A percentile compares a stretch with the other conserved stretches of the same genome.
phyloP scores from a whole-genome alignment of 37 sponge, comb jelly and placozoan species.

The Ephydatia muelleri region DNA sequence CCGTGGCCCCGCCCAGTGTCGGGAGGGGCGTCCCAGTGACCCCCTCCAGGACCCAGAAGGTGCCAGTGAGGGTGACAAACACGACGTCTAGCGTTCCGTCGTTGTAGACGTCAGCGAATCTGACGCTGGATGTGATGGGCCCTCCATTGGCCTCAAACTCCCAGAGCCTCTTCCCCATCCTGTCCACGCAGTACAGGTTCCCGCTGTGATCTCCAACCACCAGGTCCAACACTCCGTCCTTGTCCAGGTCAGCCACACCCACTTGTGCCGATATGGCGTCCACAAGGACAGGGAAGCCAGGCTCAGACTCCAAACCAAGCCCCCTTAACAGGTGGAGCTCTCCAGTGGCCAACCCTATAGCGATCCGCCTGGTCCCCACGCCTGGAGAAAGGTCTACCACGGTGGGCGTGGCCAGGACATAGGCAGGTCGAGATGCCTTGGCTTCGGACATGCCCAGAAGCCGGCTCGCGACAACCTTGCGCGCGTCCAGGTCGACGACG shows the following conservation, averaged over 20 bases:
- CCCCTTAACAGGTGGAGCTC: conserved; percentile 51
- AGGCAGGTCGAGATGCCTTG: conserved; percentile 55
- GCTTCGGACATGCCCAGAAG: conserved; percentile 47
- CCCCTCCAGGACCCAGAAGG: conserved; percentile 46
- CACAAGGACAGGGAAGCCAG: conserved; percentile 48
- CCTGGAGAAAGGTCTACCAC: conserved; percentile 24
- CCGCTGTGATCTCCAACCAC: conserved; percentile 74
- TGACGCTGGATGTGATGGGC: conserved; percentile 14
- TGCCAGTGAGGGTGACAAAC: conserved; percentile 32
- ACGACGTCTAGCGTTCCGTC: conserved; percentile 51
- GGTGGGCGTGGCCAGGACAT: conserved; percentile 69
- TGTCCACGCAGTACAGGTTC: conserved; percentile 57
- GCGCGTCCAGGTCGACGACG: conserved; percentile 44
- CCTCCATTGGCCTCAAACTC: conserved; percentile 20
- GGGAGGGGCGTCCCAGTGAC: conserved; percentile 3
- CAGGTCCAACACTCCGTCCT: conserved; percentile 43
- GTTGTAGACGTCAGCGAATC: conserved; percentile 47
- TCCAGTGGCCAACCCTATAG: conserved; percentile 55
- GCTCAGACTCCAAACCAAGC: background rate
- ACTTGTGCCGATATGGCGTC: conserved; percentile 73
- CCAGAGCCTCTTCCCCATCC: conserved; percentile 46
- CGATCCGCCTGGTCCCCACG: conserved; percentile 18
- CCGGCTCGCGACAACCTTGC: conserved; percentile 46
- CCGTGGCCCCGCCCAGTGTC: too few relatives aligned
- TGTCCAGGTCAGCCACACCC: conserved; percentile 57